Evolutionary conservation across 2,888 invertebrate species (phyloP).

Genomic region (Pammene fasciana): DNA sequence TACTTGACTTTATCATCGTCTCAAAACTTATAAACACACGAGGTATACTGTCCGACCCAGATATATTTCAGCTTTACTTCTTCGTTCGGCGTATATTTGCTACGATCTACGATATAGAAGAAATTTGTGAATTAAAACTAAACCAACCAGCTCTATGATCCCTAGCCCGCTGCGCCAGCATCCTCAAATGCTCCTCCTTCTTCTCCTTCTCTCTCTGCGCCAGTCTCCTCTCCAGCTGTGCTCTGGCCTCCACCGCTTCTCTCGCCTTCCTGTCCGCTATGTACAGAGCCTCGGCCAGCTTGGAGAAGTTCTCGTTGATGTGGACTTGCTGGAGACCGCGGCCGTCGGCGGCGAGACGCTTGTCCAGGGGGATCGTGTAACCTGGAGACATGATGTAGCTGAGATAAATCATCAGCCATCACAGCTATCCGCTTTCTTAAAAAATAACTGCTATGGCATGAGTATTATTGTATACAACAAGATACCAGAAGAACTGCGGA

Average conservation of each 20-base stretch:
- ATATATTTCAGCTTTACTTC: too few relatives aligned
- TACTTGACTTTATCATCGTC: too few relatives aligned
- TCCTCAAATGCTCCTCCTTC: conserved; percentile 96
- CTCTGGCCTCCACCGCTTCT: conserved; percentile 98
- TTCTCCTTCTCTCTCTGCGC: conserved; percentile 99
- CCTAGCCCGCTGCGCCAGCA: conserved; percentile 96
- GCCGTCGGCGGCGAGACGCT: conserved; percentile 98
- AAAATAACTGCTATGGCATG: too few relatives aligned
- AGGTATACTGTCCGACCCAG: neutral
- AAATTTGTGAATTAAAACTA: conserved; percentile 12
- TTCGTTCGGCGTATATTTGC: too few relatives aligned
- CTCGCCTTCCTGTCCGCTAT: conserved; percentile 98
- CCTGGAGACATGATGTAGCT: conserved; percentile 75
- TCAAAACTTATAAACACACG: too few relatives aligned
- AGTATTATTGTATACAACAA: too few relatives aligned
- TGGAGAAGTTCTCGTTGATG: conserved; percentile 99
- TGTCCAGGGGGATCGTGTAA: conserved; percentile 98
- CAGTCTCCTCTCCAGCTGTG: conserved; percentile 96
- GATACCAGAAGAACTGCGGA: too few relatives aligned
- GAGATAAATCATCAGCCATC: too few relatives aligned
- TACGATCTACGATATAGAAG: too few relatives aligned
- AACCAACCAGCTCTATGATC: conserved; percentile 96
- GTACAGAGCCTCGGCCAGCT: conserved; percentile 98
- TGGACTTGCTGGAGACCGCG: conserved; percentile 98
- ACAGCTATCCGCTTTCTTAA: too few relatives aligned